These are phyloP conservation scores for Zapornia atra DNA, from an alignment of 2,113 vertebrate genomes.

Conservation along the genomic window DNA sequence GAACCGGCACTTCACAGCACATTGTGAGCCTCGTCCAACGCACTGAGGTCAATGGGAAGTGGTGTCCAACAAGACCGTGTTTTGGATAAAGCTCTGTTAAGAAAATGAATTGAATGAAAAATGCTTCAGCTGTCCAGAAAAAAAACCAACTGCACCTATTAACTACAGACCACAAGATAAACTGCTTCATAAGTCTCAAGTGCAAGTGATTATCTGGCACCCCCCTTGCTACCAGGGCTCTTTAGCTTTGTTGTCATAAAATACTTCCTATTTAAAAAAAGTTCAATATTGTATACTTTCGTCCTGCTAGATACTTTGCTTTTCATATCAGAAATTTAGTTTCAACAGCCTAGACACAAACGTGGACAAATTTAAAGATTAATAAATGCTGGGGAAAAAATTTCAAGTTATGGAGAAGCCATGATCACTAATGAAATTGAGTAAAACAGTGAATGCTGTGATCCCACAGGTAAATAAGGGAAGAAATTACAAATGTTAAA, in stretches of 20 bases:
- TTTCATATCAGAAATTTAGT: not conserved
- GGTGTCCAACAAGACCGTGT: not conserved
- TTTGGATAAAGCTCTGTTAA: not conserved
- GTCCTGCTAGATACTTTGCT: not conserved
- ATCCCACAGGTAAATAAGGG: not conserved
- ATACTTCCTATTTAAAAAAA: not conserved
- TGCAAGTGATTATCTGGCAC: conserved; percentile 7
- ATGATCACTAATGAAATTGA: not conserved
- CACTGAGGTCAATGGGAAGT: not conserved
- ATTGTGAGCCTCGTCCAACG: not conserved
- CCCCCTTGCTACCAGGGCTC: not conserved
- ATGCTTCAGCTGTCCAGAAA: conserved; percentile 11
- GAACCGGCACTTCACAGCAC: not conserved
- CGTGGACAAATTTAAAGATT: not conserved
- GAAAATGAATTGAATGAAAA: not conserved
- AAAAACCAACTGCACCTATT: not conserved
- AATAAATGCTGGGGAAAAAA: not conserved
- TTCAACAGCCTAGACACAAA: not conserved
- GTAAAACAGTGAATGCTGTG: not conserved
- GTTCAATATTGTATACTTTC: not conserved
- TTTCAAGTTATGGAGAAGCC: not conserved
- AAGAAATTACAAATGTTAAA: not conserved
- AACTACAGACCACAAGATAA: conserved; percentile 1
- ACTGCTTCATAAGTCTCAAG: conserved; percentile 18
- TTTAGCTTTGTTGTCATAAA: not conserved